Evolutionary conservation across 2,797 vertebrate species (phyloP).

Genomic region (Esox masquinongy): DNA sequence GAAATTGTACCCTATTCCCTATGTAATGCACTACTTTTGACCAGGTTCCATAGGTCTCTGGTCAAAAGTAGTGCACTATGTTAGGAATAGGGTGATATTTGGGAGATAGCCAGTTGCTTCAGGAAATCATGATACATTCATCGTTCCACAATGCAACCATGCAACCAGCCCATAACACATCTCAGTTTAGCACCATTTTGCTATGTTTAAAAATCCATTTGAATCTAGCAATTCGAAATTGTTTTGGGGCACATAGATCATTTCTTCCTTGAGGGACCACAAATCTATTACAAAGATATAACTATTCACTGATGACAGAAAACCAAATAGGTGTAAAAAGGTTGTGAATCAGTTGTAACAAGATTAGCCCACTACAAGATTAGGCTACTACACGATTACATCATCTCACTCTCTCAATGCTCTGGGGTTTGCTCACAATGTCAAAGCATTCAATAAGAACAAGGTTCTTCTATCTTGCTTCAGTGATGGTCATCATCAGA

Average conservation of each 20-base stretch:
- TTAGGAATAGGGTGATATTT: too few species aligned
- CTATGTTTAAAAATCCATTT: slow-evolving; percentile 19
- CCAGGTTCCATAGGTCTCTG: too few species aligned
- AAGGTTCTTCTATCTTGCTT: background rate
- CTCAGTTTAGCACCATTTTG: slow-evolving; percentile 63
- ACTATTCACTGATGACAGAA: background rate
- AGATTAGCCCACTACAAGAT: background rate
- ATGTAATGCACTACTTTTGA: too few species aligned
- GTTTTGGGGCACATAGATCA: slow-evolving; percentile 19
- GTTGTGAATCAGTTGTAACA: background rate
- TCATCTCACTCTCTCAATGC: slow-evolving; percentile 9
- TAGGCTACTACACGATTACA: slow-evolving; percentile 10
- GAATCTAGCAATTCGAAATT: slow-evolving; percentile 12
- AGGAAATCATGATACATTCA: slow-evolving; percentile 28
- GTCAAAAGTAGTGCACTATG: too few species aligned
- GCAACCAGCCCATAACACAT: slow-evolving; percentile 52
- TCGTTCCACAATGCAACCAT: slow-evolving; percentile 57
- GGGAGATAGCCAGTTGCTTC: background rate
- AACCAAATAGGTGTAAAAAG: slow-evolving; percentile 1
- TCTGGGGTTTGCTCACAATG: background rate
- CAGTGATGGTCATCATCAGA: background rate
- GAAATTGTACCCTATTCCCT: too few species aligned
- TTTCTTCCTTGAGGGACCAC: background rate
- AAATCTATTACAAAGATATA: background rate
- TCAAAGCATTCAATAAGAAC: background rate